Evolutionary conservation across 2,888 invertebrate species (phyloP), one percentile per base, ranked within the genome.

Genomic region (Agonopterix subpropinquella): DNA sequence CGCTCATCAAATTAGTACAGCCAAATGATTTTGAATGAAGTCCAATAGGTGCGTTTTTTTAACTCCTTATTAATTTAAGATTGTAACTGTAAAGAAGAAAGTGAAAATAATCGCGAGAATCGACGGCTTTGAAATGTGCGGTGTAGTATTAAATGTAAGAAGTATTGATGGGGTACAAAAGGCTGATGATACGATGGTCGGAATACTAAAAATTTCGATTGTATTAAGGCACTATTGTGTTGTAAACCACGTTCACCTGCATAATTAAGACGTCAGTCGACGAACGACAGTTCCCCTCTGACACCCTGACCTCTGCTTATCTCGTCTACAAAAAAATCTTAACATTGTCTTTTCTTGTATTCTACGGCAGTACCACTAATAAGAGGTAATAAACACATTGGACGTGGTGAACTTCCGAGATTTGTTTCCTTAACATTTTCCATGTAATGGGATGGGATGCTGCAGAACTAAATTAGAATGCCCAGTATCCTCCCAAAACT

Each of bases 31-130:
- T 45, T 42, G 47, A 56, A 56, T 53, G 48, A 49, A 43, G 44
- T 47, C 52, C 44, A 54, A 52, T 47, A 28, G 28, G 28, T 28
- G 7, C 50, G 42, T 49, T 39, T 49, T 49, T 55, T 52, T 43
- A 41, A 36, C 47, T 47, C 41, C 51, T 53, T 52, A 55, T 57
- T 55, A 57, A 56, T 56, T 53, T 53, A 18, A 43, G 43, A 52
- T 54, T 45, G 50, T 55, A 58, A 60, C 58, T 54, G 58, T 58
- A 52, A 45, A 51, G 37, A 56, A 49, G 52, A 53, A 56, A 59
- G 54, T 51, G 53, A 55, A 51, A 62, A 53, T 54, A 52, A 45
- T 43, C 36, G 45, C 36, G 47, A 55, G 46, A 57, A 50, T 53
- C 43, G 53, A 57, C 53, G 53, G 56, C 53, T 54, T 59, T 57